Conservation (phyloP, 2,797 vertebrate genomes). For the Falco berigora region DNA sequence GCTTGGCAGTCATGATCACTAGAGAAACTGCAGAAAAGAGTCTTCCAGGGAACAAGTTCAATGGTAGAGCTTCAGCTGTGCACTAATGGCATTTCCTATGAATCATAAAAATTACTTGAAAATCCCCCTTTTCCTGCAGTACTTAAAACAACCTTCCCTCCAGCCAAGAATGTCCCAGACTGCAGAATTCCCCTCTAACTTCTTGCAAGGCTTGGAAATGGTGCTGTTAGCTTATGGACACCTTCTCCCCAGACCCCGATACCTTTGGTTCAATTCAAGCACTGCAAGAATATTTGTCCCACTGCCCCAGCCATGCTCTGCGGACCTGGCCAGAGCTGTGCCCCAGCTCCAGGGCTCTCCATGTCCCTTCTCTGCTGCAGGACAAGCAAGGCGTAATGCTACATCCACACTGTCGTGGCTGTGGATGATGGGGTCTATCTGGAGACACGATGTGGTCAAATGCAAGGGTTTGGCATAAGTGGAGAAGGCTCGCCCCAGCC, state of each 20-base stretch:
- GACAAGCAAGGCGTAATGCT: slow-evolving; percentile 66
- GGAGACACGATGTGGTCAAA: neutral
- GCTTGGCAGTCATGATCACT: slow-evolving; percentile 74
- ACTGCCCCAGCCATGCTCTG: neutral
- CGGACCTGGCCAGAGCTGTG: rapidly evolving
- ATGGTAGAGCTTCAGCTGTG: slow-evolving; percentile 75
- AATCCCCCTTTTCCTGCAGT: slow-evolving; percentile 73
- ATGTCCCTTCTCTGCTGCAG: slow-evolving; percentile 71
- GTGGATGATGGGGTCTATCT: slow-evolving; percentile 77
- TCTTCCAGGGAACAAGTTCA: slow-evolving; percentile 70
- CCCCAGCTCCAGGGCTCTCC: neutral
- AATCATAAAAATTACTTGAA: neutral
- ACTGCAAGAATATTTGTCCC: neutral
- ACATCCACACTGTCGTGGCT: slow-evolving; percentile 79
- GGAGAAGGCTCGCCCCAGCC: neutral
- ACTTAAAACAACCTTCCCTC: slow-evolving; percentile 71
- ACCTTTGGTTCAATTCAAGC: neutral
- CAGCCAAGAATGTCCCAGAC: slow-evolving; percentile 72
- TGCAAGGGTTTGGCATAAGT: neutral
- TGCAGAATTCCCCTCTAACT: slow-evolving; percentile 68
- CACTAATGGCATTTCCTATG: slow-evolving; percentile 70
- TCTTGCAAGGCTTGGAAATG: slow-evolving; percentile 73
- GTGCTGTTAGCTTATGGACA: slow-evolving; percentile 62
- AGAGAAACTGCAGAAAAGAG: slow-evolving; percentile 23
- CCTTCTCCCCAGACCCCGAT: slow-evolving; percentile 42